Base-by-base conservation (phyloP, 2,113 vertebrate genomes). In the Onychostruthus taczanowskii region DNA sequence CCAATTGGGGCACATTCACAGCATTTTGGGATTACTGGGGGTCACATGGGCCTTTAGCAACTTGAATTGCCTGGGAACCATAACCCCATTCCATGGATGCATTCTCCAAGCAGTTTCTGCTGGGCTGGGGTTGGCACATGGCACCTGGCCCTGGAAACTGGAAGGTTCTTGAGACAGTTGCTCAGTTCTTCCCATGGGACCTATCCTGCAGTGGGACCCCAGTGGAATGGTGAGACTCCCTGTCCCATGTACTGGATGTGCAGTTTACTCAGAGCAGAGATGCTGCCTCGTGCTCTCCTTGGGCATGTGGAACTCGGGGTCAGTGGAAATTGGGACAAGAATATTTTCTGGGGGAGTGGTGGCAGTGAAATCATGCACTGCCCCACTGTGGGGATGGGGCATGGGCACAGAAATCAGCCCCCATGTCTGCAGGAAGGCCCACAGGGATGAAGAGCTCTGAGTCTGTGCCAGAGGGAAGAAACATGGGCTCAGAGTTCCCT, bases 401-500 rank as follows among this genome's bases (percentile, higher is more conserved):
- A 47, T 1, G 24, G 58, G 31, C 26, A 13, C 39, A 61, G 53
- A 61, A 85, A 79, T 47, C 2, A 2, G n/a, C 52, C 49, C 35
- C 47, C 6, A 6, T 7, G 9, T 66, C 46, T 7, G 4, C 37
- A 83, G 39, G 52, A 79, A 79, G 33, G 47, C 11, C 8, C 1
- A 1, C 4, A 18, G 63, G 52, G 43, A 20, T 58, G 55, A 63
- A 58, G 33, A 28, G 13, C 80, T 67, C 62, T 0, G 0, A 64
- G 58, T 72, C 47, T 11, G 2, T 9, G 24, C 18, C 4, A 2
- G 61, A 82, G 35, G 21, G 33, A 63, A 77, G 52, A 7, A 35
- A 22, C 37, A 16, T 0, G 0, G 63, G 21, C 43, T 85, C 47
- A 94, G 24, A 35, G 8, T 6, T 66, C n/a, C 44, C 9, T 0